Base-by-base conservation (phyloP, 2,113 vertebrate species). In the Callaeas wilsoni region DNA sequence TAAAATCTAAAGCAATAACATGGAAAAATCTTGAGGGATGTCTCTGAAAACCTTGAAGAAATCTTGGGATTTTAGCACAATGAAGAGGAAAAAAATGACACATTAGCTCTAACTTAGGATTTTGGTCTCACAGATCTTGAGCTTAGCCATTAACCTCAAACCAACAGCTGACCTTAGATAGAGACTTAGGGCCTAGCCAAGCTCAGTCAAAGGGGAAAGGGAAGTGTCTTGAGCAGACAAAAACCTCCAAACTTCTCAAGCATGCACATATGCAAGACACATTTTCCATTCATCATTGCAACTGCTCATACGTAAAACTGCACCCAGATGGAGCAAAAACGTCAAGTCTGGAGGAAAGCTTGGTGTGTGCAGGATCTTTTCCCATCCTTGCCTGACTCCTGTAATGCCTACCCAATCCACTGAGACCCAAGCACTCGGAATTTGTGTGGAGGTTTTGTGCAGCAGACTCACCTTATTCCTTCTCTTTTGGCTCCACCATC, bases 401-500 rank as follows among this genome's bases (percentile, higher is more conserved):
- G 46, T 16, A 26, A 46, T 22, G 26, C 25, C 77, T 33, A 23
- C 30, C 21, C 27, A 50, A 27, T 3, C 57, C 73, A 32, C 18
- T 50, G 47, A 84, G 44, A 47, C 42, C 30, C 42, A 84, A 9
- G 5, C 41, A 21, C 32, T 20, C 4, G 2, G 65, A 59, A 52
- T 35, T 12, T 47, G 26, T 23, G 37, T 3, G 5, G 74, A 87
- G 69, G 49, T 49, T 75, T 69, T 79, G 44, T 15, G 44, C 47
- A 74, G 67, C 17, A 85, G 26, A 49, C 44, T 75, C 90, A 74
- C 64, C 90, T 84, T 23, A 60, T 56, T 67, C 25, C 52, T 73
- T 84, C 76, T 75, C 86, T 71, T 84, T 89, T 95, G 65, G 83
- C 89, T 90, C 65, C 74, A 68, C 65, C 85, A 80, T 53, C 83